Base-by-base conservation (phyloP, 1,140 invertebrate genomes). In the Drosophila miranda region DNA sequence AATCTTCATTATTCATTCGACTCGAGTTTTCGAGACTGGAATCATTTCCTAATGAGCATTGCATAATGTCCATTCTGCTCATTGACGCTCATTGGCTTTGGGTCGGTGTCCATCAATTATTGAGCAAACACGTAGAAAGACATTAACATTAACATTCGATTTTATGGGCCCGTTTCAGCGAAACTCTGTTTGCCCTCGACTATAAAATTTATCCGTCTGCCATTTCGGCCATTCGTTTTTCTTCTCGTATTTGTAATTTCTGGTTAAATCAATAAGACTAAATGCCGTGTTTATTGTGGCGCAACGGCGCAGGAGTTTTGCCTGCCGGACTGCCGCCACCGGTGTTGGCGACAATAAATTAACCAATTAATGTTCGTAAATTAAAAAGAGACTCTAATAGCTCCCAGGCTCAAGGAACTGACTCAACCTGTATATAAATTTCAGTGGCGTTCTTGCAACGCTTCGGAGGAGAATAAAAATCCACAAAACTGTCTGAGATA, bases 341-440 rank as follows among this genome's bases (percentile, higher is more conserved):
- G 52, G 21, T 38, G 21, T 53, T 44, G 53, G 14, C 30, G 38
- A 34, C 48, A 52, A 82, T 86, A 86, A 88, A 82, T 86, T 56
- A 72, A 60, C 43, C 48, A 75, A 78, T 78, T 82, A 87, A 87
- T 70, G 78, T 26, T 44, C 69, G 49, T 67, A 69, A 78, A 62
- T 72, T 68, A 73, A 58, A 70, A 54, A 62, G 46, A 41, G 41
- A 34, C 49, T 63, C 59, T 49, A 64, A 60, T 58, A 19, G 14
- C 5, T 41, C 14, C 46, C 45, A 19, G 56, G 11, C 43, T 45
- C 41, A 46, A 21, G 58, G 23, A 30, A 41, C 30, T 30, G 30
- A 30, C 14, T 30, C 13, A 8, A 23, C 48, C 34, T 68, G 63
- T 56, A 69, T 43, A 69, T 43, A 68, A 55, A 49, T 49, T 49